Percentiles rank a stretch among this genome's conserved stretches.
phyloP scores from a whole-genome alignment of 2,888 invertebrate genomes.

The Odontomyia ornata region DNA sequence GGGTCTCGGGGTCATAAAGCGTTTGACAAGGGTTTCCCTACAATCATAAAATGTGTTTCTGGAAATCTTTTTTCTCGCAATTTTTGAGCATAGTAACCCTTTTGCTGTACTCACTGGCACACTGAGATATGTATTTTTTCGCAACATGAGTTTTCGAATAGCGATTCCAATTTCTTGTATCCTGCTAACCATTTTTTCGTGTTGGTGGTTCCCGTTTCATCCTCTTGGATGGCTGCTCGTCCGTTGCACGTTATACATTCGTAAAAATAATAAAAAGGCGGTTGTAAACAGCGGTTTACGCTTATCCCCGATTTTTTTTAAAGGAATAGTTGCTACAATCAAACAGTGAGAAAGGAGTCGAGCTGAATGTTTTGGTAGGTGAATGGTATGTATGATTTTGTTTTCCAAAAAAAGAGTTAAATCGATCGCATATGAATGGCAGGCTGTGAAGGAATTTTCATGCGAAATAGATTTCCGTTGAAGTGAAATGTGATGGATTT shows the following conservation, averaged over 20 bases:
- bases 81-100: constrained; percentile 44
- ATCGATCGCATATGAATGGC: constrained; percentile 21
- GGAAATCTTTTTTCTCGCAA: constrained; percentile 46
- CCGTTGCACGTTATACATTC: too few relatives aligned
- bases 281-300: constrained; percentile 43
- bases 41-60: constrained; percentile 49
- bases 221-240: too few relatives aligned
- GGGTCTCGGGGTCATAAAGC: constrained; percentile 49
- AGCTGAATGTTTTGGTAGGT: constrained; percentile 43
- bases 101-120: constrained; percentile 32
- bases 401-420: constrained; percentile 1
- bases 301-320: constrained; percentile 10
- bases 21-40: constrained; percentile 50
- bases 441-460: not conserved
- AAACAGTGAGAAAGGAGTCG: constrained; percentile 43
- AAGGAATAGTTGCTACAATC: constrained; percentile 13
- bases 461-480: not conserved
- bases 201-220: not conserved
- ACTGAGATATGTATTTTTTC: constrained; percentile 16
- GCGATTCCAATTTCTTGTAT: constrained; percentile 41
- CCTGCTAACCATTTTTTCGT: not conserved
- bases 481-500: not conserved
- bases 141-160: constrained; percentile 24
- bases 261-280: constrained; percentile 36
- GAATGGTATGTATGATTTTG: not conserved